Evolutionary conservation across 2,888 invertebrate genomes (phyloP).

Genomic region (Hoplodrina ambigua): DNA sequence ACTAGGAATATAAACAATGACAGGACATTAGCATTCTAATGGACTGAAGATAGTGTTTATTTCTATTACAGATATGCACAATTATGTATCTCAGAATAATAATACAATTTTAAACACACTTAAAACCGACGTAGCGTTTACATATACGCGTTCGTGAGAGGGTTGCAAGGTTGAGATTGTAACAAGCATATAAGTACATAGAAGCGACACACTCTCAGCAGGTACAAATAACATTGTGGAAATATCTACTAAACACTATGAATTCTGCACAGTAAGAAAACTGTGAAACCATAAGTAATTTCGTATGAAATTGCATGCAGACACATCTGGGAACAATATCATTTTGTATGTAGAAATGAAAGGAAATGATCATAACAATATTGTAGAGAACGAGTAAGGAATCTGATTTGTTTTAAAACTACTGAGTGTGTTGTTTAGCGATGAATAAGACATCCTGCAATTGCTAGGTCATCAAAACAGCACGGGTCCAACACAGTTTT

Average conservation of each 20-base stretch:
- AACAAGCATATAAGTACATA: too few species aligned
- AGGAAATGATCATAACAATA: slow-evolving; percentile 15
- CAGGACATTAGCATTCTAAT: too few species aligned
- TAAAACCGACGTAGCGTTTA: too few species aligned
- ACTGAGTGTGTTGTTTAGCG: background rate
- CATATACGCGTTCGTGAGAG: too few species aligned
- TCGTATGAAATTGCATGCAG: slow-evolving; percentile 15
- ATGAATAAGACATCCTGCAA: background rate
- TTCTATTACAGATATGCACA: too few species aligned
- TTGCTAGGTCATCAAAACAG: background rate
- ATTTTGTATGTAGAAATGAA: slow-evolving; percentile 22
- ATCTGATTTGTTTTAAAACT: background rate
- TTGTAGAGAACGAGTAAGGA: background rate
- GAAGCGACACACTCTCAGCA: too few species aligned
- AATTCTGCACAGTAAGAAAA: background rate
- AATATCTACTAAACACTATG: background rate
- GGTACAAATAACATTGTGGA: background rate
- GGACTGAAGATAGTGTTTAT: too few species aligned
- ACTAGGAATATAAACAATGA: too few species aligned
- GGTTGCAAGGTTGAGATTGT: too few species aligned
- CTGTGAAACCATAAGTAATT: background rate
- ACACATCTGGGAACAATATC: slow-evolving; percentile 24
- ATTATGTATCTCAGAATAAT: too few species aligned
- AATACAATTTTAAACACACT: too few species aligned
- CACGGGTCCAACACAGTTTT: too few species aligned